These are phyloP conservation scores for Catharus bicknelli DNA, from an alignment of 2,113 vertebrate species.

Conservation along the genomic window DNA sequence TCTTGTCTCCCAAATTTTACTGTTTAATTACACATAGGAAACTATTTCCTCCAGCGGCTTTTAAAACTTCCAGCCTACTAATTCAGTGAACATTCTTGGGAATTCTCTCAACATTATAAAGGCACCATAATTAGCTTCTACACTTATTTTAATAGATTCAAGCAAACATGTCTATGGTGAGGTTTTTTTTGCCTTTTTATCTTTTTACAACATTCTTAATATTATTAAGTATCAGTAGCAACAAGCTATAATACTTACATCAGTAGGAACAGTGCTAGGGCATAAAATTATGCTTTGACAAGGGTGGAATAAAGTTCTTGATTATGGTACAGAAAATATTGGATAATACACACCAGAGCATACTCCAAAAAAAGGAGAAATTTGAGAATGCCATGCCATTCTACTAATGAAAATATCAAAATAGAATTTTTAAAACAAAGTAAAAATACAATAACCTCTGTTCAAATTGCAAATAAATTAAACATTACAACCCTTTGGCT, in stretches of 20 bases:
- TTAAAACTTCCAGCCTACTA: slow-evolving; percentile 20
- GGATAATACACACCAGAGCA: neutral
- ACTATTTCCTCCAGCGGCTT: neutral
- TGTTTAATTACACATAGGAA: slow-evolving; percentile 37
- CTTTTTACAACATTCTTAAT: neutral
- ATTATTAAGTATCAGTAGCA: neutral
- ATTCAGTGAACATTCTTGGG: neutral
- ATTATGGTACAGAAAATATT: neutral
- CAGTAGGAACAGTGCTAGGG: neutral
- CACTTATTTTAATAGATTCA: neutral
- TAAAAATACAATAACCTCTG: neutral
- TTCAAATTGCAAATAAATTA: neutral
- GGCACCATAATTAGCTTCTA: slow-evolving; percentile 1
- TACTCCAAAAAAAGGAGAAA: accelerated
- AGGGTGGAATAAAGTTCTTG: neutral
- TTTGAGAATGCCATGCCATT: neutral
- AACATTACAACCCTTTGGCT: neutral
- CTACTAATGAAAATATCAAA: neutral
- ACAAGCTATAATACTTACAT: neutral
- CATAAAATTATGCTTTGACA: neutral
- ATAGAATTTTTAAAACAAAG: neutral
- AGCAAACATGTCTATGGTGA: neutral
- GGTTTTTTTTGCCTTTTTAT: neutral
- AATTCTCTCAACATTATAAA: neutral
- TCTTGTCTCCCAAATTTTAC: slow-evolving; percentile 17